Base-by-base conservation (phyloP, 2,113 vertebrate genomes). In the Oceanites oceanicus region DNA sequence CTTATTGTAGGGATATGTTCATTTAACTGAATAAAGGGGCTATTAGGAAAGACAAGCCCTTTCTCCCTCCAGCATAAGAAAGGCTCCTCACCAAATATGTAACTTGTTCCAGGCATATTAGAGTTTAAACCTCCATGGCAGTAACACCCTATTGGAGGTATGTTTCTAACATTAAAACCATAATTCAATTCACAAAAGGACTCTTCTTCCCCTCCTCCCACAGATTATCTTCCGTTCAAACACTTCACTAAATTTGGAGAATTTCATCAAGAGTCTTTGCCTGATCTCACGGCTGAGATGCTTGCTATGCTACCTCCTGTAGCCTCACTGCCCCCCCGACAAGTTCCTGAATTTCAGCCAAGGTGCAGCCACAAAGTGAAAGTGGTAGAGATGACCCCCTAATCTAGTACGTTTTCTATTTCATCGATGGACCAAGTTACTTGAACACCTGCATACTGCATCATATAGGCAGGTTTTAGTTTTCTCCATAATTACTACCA, bases 281-380 rank as follows among this genome's bases (percentile, higher is more conserved):
- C 65, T 44, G 40, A 55, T 67, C 36, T 62, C 47, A 32, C 5
- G 4, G 14, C 40, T 67, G 42, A 83, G 42, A 68, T 6, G 7
- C 36, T 42, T 61, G 29, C 47, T 45, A 14, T 45, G 44, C 26
- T 38, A 25, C 30, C 52, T 70, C 49, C 56, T 52, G 5, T 30
- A 56, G 26, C 14, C 26, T 45, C n/a, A 29, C 13, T n/a, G 26
- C 7, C 14, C 15, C 4, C 3, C 3, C 9, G 13, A 25, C 0
- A 3, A 86, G 20, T 17, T 83, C 40, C 50, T 59, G 17, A 87
- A 70, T 56, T 87, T 87, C 59, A 92, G 76, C 8, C 53, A 63
- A 68, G 23, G 21, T 22, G 19, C 19, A 55, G 32, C 19, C 80
- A 86, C 21, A n/a, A 59, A 66, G 40, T 18, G 1, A 7, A 73